Conservation (phyloP, 2,797 vertebrate genomes). For the Danio albolineatus region DNA sequence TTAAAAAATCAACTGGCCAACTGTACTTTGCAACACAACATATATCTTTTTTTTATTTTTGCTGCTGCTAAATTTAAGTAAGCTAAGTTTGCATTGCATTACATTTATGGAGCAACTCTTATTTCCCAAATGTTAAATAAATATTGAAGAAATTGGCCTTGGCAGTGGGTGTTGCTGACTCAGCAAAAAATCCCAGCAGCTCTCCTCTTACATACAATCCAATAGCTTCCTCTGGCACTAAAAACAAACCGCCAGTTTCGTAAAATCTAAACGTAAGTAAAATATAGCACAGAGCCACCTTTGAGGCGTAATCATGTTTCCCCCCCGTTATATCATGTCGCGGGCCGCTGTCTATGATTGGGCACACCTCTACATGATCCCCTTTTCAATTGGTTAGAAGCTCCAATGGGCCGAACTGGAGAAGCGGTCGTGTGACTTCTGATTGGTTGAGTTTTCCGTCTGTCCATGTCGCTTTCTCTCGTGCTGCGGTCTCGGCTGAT, state of each 20-base stretch:
- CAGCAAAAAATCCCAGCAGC: not conserved
- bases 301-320: not conserved
- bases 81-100: not conserved
- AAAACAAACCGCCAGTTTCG: not conserved
- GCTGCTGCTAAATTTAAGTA: not conserved
- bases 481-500: conserved; percentile 81
- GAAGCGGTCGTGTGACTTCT: conserved; percentile 29
- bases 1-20: too few species aligned
- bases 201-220: not conserved
- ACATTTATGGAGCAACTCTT: not conserved
- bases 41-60: too few species aligned
- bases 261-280: not conserved
- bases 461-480: conserved; percentile 38
- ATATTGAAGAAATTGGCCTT: not conserved
- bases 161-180: not conserved
- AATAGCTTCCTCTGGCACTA: not conserved
- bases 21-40: not conserved
- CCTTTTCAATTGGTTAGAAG: conserved; percentile 60
- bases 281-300: not conserved
- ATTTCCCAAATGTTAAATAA: not conserved
- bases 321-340: conserved; percentile 1
- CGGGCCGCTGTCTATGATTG: conserved; percentile 67
- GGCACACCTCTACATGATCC: conserved; percentile 71
- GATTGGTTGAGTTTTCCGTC: conserved; percentile 57
- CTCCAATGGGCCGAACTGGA: not conserved